A percentile compares a stretch with the other conserved stretches of the same genome.
These are phyloP conservation scores for Cercopithecus mona DNA, from an alignment of 2,113 vertebrate genomes.

Conservation along the genomic window DNA sequence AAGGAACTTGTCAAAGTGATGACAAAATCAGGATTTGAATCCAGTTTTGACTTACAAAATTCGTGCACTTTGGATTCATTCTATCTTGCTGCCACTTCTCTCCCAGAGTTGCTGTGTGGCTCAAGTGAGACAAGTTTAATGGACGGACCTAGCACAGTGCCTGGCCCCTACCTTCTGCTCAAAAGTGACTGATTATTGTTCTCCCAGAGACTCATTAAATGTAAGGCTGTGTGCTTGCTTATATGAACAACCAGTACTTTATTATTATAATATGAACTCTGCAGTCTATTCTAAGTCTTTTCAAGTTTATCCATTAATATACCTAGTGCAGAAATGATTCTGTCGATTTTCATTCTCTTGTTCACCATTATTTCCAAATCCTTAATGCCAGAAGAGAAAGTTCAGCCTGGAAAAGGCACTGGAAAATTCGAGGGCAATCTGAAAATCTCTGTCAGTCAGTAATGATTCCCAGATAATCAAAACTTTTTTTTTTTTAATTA, in stretches of 20 bases:
- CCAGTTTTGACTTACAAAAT: background rate
- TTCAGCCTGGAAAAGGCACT: background rate
- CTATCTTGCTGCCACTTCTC: background rate
- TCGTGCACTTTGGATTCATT: background rate
- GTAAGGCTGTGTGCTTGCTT: background rate
- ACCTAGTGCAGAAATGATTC: background rate
- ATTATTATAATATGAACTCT: background rate
- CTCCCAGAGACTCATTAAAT: background rate
- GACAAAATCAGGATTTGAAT: background rate
- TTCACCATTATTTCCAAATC: background rate
- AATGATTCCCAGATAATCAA: slow-evolving; percentile 51
- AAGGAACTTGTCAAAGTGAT: background rate
- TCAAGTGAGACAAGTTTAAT: background rate
- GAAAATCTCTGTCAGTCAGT: slow-evolving; percentile 13
- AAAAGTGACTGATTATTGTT: background rate
- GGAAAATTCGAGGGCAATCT: background rate
- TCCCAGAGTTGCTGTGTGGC: background rate
- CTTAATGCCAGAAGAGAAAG: background rate
- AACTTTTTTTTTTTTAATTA: slow-evolving; percentile 44
- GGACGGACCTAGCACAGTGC: background rate
- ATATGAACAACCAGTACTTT: background rate
- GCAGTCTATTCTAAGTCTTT: slow-evolving; percentile 26
- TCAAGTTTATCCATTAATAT: background rate
- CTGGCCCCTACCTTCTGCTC: background rate
- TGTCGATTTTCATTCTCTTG: background rate